phyloP scores from a whole-genome alignment of 2,797 vertebrate species.

The Enteromius paludinosus region DNA sequence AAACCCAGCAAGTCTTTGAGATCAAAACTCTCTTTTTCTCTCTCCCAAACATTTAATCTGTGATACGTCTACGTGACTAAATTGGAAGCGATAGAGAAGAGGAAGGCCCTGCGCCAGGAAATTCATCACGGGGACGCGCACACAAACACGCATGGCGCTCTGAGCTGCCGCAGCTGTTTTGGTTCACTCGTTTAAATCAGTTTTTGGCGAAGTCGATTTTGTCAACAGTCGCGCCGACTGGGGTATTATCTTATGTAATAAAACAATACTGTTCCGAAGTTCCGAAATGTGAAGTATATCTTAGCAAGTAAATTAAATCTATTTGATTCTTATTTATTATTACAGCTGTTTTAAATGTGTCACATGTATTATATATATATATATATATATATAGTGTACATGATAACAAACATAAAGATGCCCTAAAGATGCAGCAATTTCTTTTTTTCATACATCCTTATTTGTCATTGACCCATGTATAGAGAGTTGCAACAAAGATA shows the following conservation, averaged over 20 bases:
- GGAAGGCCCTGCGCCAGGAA: conserved; percentile 28
- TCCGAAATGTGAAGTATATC: not conserved
- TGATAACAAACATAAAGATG: no score
- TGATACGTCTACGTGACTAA: conserved; percentile 40
- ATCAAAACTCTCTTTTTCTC: conserved; percentile 14
- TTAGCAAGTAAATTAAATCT: not conserved
- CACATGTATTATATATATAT: not conserved
- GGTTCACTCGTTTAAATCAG: conserved; percentile 17
- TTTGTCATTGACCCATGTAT: conserved; percentile 18
- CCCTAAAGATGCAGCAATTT: no score
- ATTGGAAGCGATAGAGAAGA: conserved; percentile 28
- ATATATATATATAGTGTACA: no score
- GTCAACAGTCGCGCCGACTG: not conserved
- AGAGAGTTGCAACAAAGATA: not conserved
- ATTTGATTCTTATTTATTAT: not conserved
- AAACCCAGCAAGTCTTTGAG: not conserved
- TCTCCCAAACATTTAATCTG: conserved; percentile 19
- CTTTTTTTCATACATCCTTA: not conserved
- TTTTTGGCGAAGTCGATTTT: conserved; percentile 33
- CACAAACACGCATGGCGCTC: conserved; percentile 12
- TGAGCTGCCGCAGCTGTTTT: conserved; percentile 49
- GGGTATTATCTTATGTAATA: not conserved
- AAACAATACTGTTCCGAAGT: not conserved
- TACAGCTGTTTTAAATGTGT: not conserved
- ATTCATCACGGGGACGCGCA: conserved; percentile 19